Base-by-base conservation (phyloP, 1,140 invertebrate species). In the Drosophila nannoptera region DNA sequence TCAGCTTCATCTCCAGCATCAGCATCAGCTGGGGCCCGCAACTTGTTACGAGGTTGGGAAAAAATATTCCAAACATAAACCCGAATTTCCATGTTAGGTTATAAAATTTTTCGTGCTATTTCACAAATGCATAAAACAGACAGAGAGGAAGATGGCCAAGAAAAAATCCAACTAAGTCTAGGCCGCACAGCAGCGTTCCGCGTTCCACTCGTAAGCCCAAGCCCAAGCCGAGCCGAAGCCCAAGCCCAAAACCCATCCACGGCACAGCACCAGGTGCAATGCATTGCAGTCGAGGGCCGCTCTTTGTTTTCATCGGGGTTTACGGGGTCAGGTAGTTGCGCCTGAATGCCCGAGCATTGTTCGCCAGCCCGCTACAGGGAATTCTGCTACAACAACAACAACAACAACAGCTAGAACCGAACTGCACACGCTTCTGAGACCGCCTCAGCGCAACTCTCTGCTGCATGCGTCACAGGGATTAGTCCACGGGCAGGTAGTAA, bases 111-210 rank as follows among this genome's bases (percentile, higher is more conserved):
- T 62, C 52, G 46, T 72, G 52, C 56, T 68, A 61, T 72, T 72
- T 84, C 76, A 84, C 81, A 86, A 84, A 83, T 76, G 75, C 81
- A 77, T 83, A 83, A 83, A 78, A 77, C 35, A 65, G 54, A 4
- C 42, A 49, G 31, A 49, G 11, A 49, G 9, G 55, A 54, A 7
- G 29, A 58, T 42, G 65, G 53, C 38, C 14, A 42, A 49, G 11
- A 38, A 49, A 12, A 38, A n/a, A 11, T 66, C 53, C 70, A 69
- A 60, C 73, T 74, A 35, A 60, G 56, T 38, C 64, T 61, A 67
- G 54, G 33, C 68, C 32, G 55, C 14, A 49, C 31, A 22, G 33
- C 49, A 36, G 46, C 46, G 36, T 7, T 14, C 7, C 31, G 11
- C 40, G 29, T 58, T 45, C 35, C 14, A 38, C 11, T 50, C 40